Conservation (phyloP, 2,113 vertebrate species). For the Ailurus styani region DNA sequence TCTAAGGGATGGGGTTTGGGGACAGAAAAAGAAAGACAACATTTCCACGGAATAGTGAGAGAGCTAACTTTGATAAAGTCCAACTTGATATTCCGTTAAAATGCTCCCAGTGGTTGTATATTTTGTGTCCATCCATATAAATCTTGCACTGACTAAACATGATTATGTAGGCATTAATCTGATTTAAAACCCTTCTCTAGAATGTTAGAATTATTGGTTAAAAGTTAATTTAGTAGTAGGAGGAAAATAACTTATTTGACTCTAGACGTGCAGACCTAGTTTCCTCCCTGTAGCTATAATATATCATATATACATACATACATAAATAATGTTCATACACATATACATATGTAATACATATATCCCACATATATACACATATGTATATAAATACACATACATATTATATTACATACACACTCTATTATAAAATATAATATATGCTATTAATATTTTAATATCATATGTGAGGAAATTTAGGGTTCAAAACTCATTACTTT, state of each 20-base stretch:
- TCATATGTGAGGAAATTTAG: background rate
- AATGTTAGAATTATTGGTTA: background rate
- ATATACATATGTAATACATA: background rate
- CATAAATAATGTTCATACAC: background rate
- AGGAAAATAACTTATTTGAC: background rate
- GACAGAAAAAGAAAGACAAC: background rate
- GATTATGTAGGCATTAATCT: background rate
- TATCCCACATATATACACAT: background rate
- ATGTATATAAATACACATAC: background rate
- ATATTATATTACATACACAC: background rate
- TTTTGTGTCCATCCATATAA: background rate
- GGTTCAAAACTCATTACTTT: background rate
- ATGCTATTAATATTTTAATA: background rate
- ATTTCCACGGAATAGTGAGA: background rate
- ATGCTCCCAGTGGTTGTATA: background rate
- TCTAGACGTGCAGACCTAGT: background rate
- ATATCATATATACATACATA: background rate
- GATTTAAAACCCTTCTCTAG: background rate
- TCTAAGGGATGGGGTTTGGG: fast-evolving
- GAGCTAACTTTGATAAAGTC: background rate
- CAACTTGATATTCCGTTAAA: background rate
- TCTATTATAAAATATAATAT: background rate
- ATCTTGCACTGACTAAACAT: background rate
- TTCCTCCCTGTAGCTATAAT: background rate
- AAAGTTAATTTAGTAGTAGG: background rate